These are phyloP conservation scores for Gouania willdenowi DNA, from an alignment of 2,797 vertebrate species.

Conservation along the genomic window DNA sequence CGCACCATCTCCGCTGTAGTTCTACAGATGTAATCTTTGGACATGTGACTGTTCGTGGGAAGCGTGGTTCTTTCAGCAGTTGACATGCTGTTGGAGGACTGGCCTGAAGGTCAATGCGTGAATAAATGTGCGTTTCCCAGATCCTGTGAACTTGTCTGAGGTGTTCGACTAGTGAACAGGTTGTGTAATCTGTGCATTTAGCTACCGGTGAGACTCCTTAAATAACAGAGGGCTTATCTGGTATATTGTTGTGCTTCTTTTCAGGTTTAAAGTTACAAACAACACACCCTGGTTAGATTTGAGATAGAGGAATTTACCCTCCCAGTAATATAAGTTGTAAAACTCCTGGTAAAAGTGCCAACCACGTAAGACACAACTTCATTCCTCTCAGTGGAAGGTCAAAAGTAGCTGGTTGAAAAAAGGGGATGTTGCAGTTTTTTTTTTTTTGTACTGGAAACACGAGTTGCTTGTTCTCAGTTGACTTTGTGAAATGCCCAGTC, in stretches of 20 bases:
- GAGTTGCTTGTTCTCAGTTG: too few species aligned
- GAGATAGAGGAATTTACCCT: conserved; percentile 1
- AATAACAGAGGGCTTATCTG: too few species aligned
- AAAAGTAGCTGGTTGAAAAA: too few species aligned
- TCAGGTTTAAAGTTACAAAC: too few species aligned
- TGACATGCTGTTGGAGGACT: not conserved
- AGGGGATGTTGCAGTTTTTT: too few species aligned
- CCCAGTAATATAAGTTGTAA: conserved; percentile 5
- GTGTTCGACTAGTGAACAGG: conserved; percentile 15
- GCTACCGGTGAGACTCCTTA: conserved; percentile 3
- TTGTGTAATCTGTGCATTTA: conserved; percentile 25
- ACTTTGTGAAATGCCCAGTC: too few species aligned
- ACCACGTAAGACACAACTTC: too few species aligned
- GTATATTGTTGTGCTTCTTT: not conserved
- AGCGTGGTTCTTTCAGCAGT: not conserved
- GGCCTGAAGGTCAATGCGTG: not conserved
- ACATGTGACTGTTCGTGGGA: conserved; percentile 1
- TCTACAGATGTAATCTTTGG: not conserved
- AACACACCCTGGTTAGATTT: too few species aligned
- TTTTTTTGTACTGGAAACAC: too few species aligned
- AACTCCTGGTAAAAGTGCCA: conserved; percentile 22
- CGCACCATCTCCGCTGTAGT: not conserved
- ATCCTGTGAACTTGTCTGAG: conserved; percentile 18
- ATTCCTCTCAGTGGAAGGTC: too few species aligned
- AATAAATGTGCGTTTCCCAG: conserved; percentile 10